Base-by-base conservation (phyloP, 2,888 invertebrate species). In the Ophion ventricosus region DNA sequence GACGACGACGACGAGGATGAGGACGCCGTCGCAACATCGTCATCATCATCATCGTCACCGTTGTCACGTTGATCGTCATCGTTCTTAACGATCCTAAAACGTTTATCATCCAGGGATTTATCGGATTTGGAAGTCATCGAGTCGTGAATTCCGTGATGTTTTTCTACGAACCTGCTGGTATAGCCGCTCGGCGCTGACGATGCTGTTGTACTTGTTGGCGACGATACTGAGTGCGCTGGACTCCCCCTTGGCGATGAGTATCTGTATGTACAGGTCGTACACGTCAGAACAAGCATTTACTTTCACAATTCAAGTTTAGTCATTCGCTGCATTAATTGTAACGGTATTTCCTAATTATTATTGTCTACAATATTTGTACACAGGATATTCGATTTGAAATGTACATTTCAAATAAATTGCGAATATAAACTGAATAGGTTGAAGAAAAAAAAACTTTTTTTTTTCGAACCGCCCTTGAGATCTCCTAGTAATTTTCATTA, bases 151-250 rank as follows among this genome's bases (percentile, higher is more conserved):
- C 90, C 90, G 90, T 90, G 90, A 91, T 77, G 89, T 88, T 90
- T 89, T 88, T 87, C 90, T 93, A 93, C 93, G 92, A 93, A 93
- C 93, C 96, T 95, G 94, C 96, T 97, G 91, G 96, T 96, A 93
- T 97, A 97, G 93, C 95, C 94, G 93, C 93, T 94, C 90, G 94
- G 91, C 80, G 88, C 90, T 80, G 89, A 84, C 64, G 88, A 87
- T 72, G 82, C 80, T 67, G 89, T 86, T 84, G 87, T 85, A 81
- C 88, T 87, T 82, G 90, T 88, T 80, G 90, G 88, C 66, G 90
- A 90, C 80, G 91, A 89, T 87, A 89, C 90, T 76, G 92, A 90
- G 75, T 91, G 92, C 83, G 92, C 92, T 85, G 93, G 93, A 89
- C 93, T 93, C 88, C 92, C 91, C 85, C 93, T 92, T 83, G 93